Percentiles rank a stretch among this genome's conserved stretches.
Evolutionary conservation across 2,113 vertebrate species (phyloP).

Genomic region (Poecile atricapillus): DNA sequence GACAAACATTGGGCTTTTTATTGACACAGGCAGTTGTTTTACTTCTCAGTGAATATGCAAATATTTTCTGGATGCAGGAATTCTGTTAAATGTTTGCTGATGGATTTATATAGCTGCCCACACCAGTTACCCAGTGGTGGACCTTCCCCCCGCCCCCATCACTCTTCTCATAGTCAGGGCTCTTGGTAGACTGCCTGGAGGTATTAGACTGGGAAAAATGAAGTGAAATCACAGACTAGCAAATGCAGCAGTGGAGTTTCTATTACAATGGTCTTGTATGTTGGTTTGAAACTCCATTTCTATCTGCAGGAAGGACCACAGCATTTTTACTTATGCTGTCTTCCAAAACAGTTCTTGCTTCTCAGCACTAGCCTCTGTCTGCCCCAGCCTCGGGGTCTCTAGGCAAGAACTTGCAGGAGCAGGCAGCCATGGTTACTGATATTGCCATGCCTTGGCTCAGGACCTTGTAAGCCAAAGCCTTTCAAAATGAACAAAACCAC

Average conservation of each 20-base stretch:
- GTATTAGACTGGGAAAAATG: background rate
- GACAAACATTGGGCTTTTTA: background rate
- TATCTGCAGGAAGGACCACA: background rate
- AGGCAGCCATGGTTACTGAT: background rate
- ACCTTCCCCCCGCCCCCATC: background rate
- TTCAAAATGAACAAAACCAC: background rate
- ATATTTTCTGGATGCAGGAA: background rate
- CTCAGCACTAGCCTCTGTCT: background rate
- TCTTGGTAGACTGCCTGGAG: background rate
- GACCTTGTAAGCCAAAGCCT: background rate
- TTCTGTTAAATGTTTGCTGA: background rate
- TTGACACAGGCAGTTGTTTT: background rate
- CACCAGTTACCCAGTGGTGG: background rate
- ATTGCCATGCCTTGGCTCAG: background rate
- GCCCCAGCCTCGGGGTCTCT: background rate
- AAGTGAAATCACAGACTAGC: background rate
- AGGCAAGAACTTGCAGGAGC: background rate
- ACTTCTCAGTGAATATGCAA: background rate
- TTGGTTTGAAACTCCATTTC: background rate
- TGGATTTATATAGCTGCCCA: background rate
- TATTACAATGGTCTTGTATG: background rate
- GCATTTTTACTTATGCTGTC: background rate
- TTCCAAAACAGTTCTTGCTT: background rate
- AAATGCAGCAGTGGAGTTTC: background rate
- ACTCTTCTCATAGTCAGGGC: background rate